Evolutionary conservation across 1,140 invertebrate species (phyloP), one percentile per base, ranked within the genome.

Genomic region (Camponotus pennsylvanicus): DNA sequence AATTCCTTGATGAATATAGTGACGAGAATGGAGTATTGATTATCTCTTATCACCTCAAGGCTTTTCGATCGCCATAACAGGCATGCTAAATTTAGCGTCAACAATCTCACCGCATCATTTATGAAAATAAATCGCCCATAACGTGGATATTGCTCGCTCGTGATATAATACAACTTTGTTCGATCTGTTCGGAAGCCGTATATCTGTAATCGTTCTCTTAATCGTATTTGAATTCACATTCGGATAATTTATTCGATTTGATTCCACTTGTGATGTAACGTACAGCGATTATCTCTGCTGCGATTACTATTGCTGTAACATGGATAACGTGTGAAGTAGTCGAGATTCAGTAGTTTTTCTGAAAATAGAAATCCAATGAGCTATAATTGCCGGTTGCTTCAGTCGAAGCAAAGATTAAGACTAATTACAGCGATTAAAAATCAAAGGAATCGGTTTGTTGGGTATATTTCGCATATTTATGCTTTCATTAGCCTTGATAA

Each of bases 181-280:
- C 76, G 75, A 86, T 85, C 75, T 71, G 70, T 52, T 42, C 78
- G 64, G 80, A 78, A 67, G 69, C 40, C 86, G 89, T 91, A 70
- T 89, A 90, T 67, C 57, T 55, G 37, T 42, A 85, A 83, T 90
- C 90, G 90, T 90, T 91, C 84, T 61, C 88, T 92, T 93, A 93
- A 93, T 94, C 93, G 88, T 92, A 92, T 94, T 92, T 90, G 80
- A 90, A 9, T 8, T 45, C 9, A 9, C 85, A 42, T 76, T 89
- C 79, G 78, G 84, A 89, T 92, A 91, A 88, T 83, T 91, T 91
- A 90, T 91, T 89, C 87, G 88, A 93, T 92, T 90, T 90, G 88
- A 92, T 93, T 86, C 85, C 75, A 83, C 89, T 88, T 89, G 88
- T 90, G 84, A 92, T 64, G 85, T 76, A 90, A 92, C 32, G 32